Base-by-base conservation (phyloP, 2,113 vertebrate species). In the Fregata magnificens region DNA sequence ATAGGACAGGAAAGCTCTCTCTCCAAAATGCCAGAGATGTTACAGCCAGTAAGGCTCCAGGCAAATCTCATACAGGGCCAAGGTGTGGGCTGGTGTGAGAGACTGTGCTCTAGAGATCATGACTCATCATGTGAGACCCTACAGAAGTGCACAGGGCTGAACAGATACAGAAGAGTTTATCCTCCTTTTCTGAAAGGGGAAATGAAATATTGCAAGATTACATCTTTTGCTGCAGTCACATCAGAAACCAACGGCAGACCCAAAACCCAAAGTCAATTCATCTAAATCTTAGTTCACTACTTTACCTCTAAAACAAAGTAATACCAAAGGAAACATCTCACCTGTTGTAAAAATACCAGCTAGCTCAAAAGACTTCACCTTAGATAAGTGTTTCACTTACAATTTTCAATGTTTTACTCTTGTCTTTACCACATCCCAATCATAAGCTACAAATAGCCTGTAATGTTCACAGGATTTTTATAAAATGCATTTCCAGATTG, bases 81-180 rank as follows among this genome's bases (percentile, higher is more conserved):
- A 76, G 50, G 15, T 52, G 29, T 38, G 74, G 24, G 34, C 73
- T 82, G 70, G 19, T 49, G 38, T 7, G 55, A 38, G 19, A 73
- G 16, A 31, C 9, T 2, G 0, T 9, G 0, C 10, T 29, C 29
- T 44, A 47, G 63, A 74, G 28, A 55, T 21, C 6, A 5, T 5
- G 15, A 36, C 16, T 63, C 14, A 22, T 19, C 42, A 50, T 74
- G 42, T 47, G 65, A 85, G 8, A 24, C 26, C 11, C 29, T 49
- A 5, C 31, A 67, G 42, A 92, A 88, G n/a, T 5, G 10, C 4
- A 8, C 36, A 44, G n/a, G 29, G 40, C 4, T 86, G n/a, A 85
- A 81, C 4, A 59, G n/a, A 66, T 17, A 45, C 14, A 17, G 16
- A 62, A 32, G 6, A 38, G 17, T 26, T 72, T 38, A 13, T 86